Base-by-base conservation (phyloP, 2,113 vertebrate genomes). In the Sceloporus tristichus region DNA sequence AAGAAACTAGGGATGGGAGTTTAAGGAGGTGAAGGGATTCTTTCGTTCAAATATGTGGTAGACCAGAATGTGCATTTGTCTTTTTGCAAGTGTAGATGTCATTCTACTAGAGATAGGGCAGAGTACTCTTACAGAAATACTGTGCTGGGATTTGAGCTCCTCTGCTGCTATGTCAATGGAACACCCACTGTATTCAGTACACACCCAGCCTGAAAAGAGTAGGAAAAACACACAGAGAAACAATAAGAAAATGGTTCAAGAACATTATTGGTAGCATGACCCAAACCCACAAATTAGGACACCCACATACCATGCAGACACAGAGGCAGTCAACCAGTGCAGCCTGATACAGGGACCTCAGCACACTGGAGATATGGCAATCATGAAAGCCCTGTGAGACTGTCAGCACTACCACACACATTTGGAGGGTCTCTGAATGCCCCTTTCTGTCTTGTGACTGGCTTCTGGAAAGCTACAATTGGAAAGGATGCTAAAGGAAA, bases 11-110 rank as follows among this genome's bases (percentile, higher is more conserved):
- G 76, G 1, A 74, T 4, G 56, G 71, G 70, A 88, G 82, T 70
- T 82, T 85, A 78, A 92, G 83, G 87, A 79, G 48, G 89, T 87
- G 87, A 1, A 34, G 77, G 42, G 48, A 89, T 86, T 71, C 84
- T 38, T 87, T 89, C 68, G 62, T 71, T 73, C 79, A 87, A 13
- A 19, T 0, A 88, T 74, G 87, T 88, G 0, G 54, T 18, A 21
- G 5, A 0, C 92, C 82, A 27, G 68, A 74, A 86, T 86, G 25
- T 73, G n/a, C 53, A 76, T 9, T 25, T 83, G 87, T 1, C 59
- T 88, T 27, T 84, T 21, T 85, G 1, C 19, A 53, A 59, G 0
- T 34, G 70, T 66, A 38, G 27, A 71, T 91, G 42, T n/a, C 21
- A 9, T 80, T 91, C 71, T 7, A 75, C 34, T 14, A 42, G 27